These are phyloP conservation scores for Colistium nudipinnis DNA, from an alignment of 2,113 vertebrate species.

Conservation along the genomic window DNA sequence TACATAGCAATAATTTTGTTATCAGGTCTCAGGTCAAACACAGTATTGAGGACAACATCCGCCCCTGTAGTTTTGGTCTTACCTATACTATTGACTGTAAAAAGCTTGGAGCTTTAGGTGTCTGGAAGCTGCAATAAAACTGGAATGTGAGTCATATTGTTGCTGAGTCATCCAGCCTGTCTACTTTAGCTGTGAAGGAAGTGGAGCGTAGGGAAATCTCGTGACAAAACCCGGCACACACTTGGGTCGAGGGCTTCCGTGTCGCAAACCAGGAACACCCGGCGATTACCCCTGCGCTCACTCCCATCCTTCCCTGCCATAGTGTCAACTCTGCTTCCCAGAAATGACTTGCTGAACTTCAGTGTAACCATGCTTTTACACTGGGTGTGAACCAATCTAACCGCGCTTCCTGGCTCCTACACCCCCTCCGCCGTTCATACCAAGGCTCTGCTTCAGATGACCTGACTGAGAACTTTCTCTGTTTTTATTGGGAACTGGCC, in stretches of 20 bases:
- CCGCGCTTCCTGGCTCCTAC: slow-evolving; percentile 37
- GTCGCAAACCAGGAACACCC: slow-evolving; percentile 62
- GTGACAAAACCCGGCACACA: slow-evolving; percentile 57
- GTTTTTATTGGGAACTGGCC: slow-evolving; percentile 48
- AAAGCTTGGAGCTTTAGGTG: slow-evolving; percentile 38
- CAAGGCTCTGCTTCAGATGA: slow-evolving; percentile 53
- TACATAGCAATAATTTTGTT: no score
- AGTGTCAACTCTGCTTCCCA: slow-evolving; percentile 56
- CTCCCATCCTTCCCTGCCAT: slow-evolving; percentile 64
- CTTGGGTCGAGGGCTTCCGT: slow-evolving; percentile 42
- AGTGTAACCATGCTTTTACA: slow-evolving; percentile 12
- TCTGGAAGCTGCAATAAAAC: slow-evolving; percentile 60
- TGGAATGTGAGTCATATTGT: slow-evolving; percentile 51
- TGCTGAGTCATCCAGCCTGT: slow-evolving; percentile 71
- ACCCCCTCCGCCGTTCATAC: not conserved
- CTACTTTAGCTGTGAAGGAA: slow-evolving; percentile 60
- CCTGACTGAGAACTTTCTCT: slow-evolving; percentile 60
- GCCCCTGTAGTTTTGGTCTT: slow-evolving; percentile 1
- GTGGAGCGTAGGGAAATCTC: slow-evolving; percentile 62
- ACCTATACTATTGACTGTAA: slow-evolving; percentile 40
- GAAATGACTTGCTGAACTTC: slow-evolving; percentile 61
- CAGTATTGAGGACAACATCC: not conserved
- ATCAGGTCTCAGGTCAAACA: not conserved
- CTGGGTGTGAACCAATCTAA: slow-evolving; percentile 27
- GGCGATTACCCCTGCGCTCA: slow-evolving; percentile 29